Conservation (phyloP, 2,113 vertebrate genomes). For the Echinops telfairi region DNA sequence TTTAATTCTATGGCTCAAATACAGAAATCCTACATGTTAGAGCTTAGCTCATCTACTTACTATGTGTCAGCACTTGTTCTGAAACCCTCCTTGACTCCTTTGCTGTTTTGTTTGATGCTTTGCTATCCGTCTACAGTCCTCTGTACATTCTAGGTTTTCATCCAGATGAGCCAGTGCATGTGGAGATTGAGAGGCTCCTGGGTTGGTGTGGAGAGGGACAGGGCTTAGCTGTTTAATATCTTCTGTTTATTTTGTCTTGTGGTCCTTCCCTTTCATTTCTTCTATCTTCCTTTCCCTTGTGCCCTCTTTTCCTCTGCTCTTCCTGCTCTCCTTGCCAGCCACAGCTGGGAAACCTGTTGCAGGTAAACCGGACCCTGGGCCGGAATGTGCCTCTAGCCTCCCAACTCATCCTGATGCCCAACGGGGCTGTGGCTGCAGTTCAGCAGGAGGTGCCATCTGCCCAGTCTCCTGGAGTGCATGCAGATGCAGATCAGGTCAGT, state of each 20-base stretch:
- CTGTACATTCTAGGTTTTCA: conserved; percentile 61
- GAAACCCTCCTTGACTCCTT: conserved; percentile 51
- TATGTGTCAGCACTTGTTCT: conserved; percentile 33
- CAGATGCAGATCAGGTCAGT: conserved; percentile 96
- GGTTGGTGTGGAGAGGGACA: conserved; percentile 71
- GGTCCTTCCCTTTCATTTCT: conserved; percentile 82
- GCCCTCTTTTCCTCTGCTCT: conserved; percentile 68
- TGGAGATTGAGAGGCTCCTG: conserved; percentile 54
- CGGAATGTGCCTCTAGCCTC: conserved; percentile 94
- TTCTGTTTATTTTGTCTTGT: conserved; percentile 83
- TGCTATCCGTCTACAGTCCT: conserved; percentile 32
- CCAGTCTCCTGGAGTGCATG: conserved; percentile 89
- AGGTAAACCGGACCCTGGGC: conserved; percentile 91
- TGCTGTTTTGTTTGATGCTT: conserved; percentile 62
- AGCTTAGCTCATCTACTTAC: conserved; percentile 28
- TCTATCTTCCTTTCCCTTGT: conserved; percentile 65
- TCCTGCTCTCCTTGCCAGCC: conserved; percentile 86
- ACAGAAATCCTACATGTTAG: background rate
- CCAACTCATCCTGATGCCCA: conserved; percentile 99
- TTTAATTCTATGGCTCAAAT: background rate
- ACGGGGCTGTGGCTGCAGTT: conserved; percentile 95
- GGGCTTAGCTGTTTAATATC: conserved; percentile 68
- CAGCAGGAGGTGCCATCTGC: conserved; percentile 93
- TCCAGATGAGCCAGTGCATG: conserved; percentile 9
- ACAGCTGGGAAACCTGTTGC: conserved; percentile 91